These are phyloP conservation scores for human DNA, from an alignment of 2,113 vertebrate species.

Conservation along the genomic window GRCh38 chr2:26011001-26011500, in stretches of 20 bases:
- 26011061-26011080: background rate
- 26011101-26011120: background rate
- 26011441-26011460: background rate
- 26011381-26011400: slow-evolving; percentile 11
- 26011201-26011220: background rate
- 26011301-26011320: background rate
- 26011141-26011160: background rate
- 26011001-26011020: background rate
- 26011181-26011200: background rate
- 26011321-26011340: background rate
- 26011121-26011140: background rate
- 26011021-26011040: background rate
- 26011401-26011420: background rate
- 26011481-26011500: background rate
- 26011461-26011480: background rate
- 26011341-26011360: background rate
- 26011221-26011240: background rate
- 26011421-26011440: background rate
- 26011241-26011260: background rate
- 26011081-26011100: background rate
- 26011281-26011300: background rate
- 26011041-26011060: background rate
- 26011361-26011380: background rate
- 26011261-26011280: background rate
- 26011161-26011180: background rate